Base-by-base conservation (phyloP, 2,888 invertebrate species). In the Thymelicus lineola region DNA sequence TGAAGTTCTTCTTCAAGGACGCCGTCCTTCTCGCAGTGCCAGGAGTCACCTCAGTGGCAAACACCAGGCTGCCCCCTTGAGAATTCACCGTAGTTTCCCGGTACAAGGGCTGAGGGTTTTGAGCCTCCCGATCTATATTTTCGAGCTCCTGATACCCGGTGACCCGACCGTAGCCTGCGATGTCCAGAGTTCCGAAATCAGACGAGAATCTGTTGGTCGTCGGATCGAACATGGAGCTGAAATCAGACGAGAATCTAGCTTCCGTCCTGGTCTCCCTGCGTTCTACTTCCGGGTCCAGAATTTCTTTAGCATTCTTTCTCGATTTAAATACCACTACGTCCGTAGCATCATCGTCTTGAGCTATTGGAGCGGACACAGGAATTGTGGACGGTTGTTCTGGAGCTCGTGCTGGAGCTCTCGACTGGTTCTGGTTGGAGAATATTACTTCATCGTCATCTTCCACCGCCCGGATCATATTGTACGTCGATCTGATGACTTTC, bases 391-490 rank as follows among this genome's bases (percentile, higher is more conserved):
- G 42, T 10, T 17, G 38, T 45, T 53, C 67, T 64, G 73, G 76
- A 7, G 61, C 57, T 64, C 67, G 60, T 67, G 74, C 45, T 73
- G 75, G 60, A 57, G 67, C 72, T 60, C 66, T 72, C 73, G 72
- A 35, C 74, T 66, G 70, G 72, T 71, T 73, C 83, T 89, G 89
- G 74, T 91, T 92, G 0, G 94, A 93, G 75, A 94, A 95, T 75
- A 95, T 94, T 4, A 95, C 94, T 82, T 95, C 95, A 75, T 95
- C 95, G 17, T 94, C 94, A 63, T 94, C 94, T 70, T 94, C 94
- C 0, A 84, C 88, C 0, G 89, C 90, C 68, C 91, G 79, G 1
- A 94, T 78, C 85, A 90, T 90, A 74, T 93, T 94, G 74, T 94
- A 94, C 0, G 91, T 93, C 67, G 85, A 84, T 76, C 86, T 83